phyloP scores from a whole-genome alignment of 2,797 vertebrate species.

The Echiichthys vipera region DNA sequence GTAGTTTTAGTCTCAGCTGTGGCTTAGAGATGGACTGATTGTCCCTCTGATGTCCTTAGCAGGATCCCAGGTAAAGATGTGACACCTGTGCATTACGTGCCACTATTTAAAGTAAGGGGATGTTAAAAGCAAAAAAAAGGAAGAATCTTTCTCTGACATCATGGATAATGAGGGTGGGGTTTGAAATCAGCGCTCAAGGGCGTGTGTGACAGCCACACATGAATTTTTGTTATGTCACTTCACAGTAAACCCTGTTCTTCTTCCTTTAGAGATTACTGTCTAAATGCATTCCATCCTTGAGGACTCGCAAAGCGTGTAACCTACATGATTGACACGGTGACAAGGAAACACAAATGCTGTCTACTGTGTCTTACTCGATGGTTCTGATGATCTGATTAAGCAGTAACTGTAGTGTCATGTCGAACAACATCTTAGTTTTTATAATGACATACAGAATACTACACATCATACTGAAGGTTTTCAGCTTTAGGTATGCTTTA shows the following conservation, averaged over 20 bases:
- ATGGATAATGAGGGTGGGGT: neutral
- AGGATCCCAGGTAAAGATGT: constrained; percentile 30
- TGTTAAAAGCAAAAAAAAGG: neutral
- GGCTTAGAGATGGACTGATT: neutral
- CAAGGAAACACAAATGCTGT: too few species aligned
- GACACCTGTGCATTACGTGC: constrained; percentile 18
- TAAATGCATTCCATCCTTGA: too few species aligned
- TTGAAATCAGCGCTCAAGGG: neutral
- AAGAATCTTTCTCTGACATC: too few species aligned
- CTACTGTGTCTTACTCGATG: too few species aligned
- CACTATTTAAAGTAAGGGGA: constrained; percentile 54
- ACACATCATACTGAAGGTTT: too few species aligned
- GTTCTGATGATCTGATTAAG: neutral
- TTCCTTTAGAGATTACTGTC: too few species aligned
- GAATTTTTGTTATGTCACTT: too few species aligned
- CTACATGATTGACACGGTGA: too few species aligned
- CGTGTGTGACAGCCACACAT: too few species aligned
- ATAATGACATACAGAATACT: neutral
- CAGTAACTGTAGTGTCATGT: neutral
- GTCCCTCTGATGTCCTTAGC: neutral
- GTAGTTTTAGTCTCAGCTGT: neutral
- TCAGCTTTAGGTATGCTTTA: too few species aligned
- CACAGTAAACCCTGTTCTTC: too few species aligned
- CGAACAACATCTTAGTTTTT: neutral
- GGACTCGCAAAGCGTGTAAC: too few species aligned